Base-by-base conservation (phyloP, 1,140 invertebrate species). In the Solenopsis invicta region DNA sequence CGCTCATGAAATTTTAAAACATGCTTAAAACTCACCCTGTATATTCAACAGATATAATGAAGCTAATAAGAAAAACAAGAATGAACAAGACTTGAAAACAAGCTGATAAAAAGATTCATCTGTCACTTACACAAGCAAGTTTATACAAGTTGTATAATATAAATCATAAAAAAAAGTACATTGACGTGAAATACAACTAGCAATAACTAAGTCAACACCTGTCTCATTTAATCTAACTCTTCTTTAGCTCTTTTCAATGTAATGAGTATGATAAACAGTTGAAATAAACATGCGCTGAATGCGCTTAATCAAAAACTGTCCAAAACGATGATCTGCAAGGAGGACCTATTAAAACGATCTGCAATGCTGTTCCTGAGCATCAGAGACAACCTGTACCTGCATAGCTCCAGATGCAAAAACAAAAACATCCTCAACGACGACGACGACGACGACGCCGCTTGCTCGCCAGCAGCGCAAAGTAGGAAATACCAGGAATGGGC, bases 401-500 rank as follows among this genome's bases (percentile, higher is more conserved):
- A 48, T 50, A 45, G 54, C 18, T 37, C 8, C 12, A 67, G 13
- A n/a, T 24, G 45, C 5, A 18, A 3, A 29, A 61, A 54, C n/a
- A 75, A 75, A 82, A 84, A 61, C 67, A 74, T 84, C 52, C 24
- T 1, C 2, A 2, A 29, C n/a, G 41, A 72, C 52, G 56, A 29
- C 2, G 29, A 29, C n/a, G 41, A 72, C 52, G 56, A 50, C 34
- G 61, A 37, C 69, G 67, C 9, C 29, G 52, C 64, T 75, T 67
- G 72, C 64, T 82, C 48, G 76, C 88, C 62, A 84, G 74, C 61
- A 89, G 59, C 18, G 56, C 48, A 52, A 62, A 81, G 78, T 45
- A 81, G 64, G 76, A 90, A 92, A 92, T 93, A 92, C 93, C 89
- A 91, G 71, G 91, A 94, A 94, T 94, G 94, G 94, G 94, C 93